A percentile compares a stretch with the other conserved stretches of the same genome.
phyloP scores from a whole-genome alignment of 2,888 invertebrate species.

The Pandemis heparana region DNA sequence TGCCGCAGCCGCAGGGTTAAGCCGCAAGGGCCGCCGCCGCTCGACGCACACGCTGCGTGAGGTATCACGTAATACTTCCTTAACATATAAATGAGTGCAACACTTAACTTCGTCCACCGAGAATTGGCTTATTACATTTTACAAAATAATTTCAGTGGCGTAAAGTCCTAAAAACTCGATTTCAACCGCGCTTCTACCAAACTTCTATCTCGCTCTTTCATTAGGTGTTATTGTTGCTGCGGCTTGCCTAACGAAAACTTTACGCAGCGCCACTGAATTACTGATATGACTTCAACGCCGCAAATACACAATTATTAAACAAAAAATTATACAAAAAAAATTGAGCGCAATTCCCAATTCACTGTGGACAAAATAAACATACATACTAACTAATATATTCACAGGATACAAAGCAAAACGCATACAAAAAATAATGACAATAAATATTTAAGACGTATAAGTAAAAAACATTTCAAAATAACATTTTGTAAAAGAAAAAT shows the following conservation, averaged over 20 bases:
- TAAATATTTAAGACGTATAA: background rate
- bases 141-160: no score
- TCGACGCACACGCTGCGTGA: background rate
- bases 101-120: background rate
- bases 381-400: background rate
- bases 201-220: no score
- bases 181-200: no score
- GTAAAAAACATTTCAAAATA: background rate
- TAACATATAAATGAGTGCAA: background rate
- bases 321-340: background rate
- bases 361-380: background rate
- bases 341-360: background rate
- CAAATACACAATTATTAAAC: no score
- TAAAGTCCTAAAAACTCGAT: no score
- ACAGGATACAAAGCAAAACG: background rate
- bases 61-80: conserved; percentile 1
- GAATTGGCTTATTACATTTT: background rate
- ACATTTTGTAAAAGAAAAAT: background rate
- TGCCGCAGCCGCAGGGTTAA: background rate
- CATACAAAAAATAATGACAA: background rate
- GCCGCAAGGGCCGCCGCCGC: background rate
- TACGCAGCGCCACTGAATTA: no score
- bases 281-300: no score
- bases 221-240: no score
- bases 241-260: no score